Percentiles rank a stretch among this genome's conserved stretches.
Evolutionary conservation across 2,888 invertebrate genomes (phyloP).

Genomic region (Clitarchus hookeri): DNA sequence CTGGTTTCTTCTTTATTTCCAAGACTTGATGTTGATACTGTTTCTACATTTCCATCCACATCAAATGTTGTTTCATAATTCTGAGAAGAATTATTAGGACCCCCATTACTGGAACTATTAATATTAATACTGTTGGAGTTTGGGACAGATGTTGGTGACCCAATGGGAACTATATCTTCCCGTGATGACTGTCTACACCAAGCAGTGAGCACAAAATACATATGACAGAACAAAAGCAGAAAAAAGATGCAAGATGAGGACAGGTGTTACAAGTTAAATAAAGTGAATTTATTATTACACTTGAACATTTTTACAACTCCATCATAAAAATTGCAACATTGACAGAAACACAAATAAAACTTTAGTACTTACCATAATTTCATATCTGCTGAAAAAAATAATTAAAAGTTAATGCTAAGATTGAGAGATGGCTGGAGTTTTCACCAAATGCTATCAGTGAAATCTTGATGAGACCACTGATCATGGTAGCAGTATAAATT

Average conservation of each 20-base stretch:
- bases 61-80: constrained; percentile 87
- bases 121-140: constrained; percentile 26
- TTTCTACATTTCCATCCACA: constrained; percentile 89
- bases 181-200: constrained; percentile 41
- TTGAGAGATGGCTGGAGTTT: no score
- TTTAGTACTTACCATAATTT: no score
- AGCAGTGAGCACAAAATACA: constrained; percentile 23
- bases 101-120: constrained; percentile 46
- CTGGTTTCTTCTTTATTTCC: constrained; percentile 69
- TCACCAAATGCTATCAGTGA: no score
- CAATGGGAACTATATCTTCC: constrained; percentile 36
- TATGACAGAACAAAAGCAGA: constrained; percentile 21
- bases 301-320: constrained; percentile 10
- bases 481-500: no score
- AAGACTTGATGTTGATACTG: constrained; percentile 80
- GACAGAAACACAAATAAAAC: constrained; percentile 39
- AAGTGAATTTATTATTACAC: neutral
- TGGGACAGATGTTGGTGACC: constrained; percentile 34
- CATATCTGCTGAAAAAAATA: no score
- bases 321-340: constrained; percentile 43
- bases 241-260: constrained; percentile 4
- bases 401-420: no score
- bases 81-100: constrained; percentile 61
- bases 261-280: neutral
- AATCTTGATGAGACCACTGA: no score